Evolutionary conservation across 2,113 vertebrate species (phyloP), one percentile per base, ranked within the genome.

Genomic region (Pelmatolapia mariae): DNA sequence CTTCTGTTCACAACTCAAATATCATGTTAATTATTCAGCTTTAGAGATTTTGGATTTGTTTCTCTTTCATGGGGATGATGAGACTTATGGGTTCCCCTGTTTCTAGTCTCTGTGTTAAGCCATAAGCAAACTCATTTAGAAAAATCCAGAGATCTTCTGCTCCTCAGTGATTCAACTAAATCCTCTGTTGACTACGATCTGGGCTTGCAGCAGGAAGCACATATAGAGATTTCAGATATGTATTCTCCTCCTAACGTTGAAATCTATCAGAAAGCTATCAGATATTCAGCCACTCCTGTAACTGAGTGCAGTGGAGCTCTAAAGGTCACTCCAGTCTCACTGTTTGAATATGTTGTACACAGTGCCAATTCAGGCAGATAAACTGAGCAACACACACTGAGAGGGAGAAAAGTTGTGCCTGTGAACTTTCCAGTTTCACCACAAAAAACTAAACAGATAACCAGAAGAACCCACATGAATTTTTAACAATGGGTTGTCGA

Each of bases 401-500:
- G 4, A 78, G 15, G 10, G 40, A 47, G 40, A 47, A 50, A 50
- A 6, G 71, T 31, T 50, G 18, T 50, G 43, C 16, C 24, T 31
- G 45, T n/a, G 10, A 78, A 78, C 43, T 31, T 38, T 29, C 22
- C 9, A 76, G 71, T 19, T 76, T 76, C 26, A 19, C 45, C 24
- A 26, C 45, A 33, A 78, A 19, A 66, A 52, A 33, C 73, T 52
- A 52, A 50, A 78, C 15, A 5, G 16, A 2, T n/a, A 78, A 78
- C 45, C 45, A 52, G 18, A 31, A 50, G 4, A 33, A 19, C 4
- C 18, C 3, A 29, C 16, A 8, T 31, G 18, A 78, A 52, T 31
- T 78, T 50, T 50, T 36, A 78, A 78, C 16, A 31, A 0, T 29
- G 0, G 1, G 0, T 29, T 7, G 9, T 47, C 40, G 9, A 19